Evolutionary conservation across 2,113 vertebrate genomes (phyloP).

Genomic region (Melanostigma gelatinosum): DNA sequence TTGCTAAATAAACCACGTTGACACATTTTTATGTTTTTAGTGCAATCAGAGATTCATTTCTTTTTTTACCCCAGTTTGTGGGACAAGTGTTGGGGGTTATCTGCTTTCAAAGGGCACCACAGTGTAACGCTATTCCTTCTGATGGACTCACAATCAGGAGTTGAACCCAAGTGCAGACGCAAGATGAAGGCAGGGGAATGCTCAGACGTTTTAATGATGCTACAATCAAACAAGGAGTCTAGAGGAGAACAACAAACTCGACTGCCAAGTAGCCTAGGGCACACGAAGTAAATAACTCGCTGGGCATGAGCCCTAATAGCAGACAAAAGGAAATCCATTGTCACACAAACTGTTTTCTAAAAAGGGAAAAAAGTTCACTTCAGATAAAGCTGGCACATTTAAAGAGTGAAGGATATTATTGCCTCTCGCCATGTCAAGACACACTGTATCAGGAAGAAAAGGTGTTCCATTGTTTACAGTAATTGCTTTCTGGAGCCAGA

Average conservation of each 20-base stretch:
- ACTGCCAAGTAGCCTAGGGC: constrained; percentile 24
- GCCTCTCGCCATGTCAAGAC: constrained; percentile 8
- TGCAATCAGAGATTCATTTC: not conserved
- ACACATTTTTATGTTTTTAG: not conserved
- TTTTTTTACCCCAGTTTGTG: not conserved
- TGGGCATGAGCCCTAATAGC: constrained; percentile 10
- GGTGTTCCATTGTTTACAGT: not conserved
- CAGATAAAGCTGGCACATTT: not conserved
- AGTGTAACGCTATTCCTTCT: constrained; percentile 17
- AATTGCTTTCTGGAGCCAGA: not conserved
- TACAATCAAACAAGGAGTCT: constrained; percentile 28
- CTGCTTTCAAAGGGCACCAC: constrained; percentile 3
- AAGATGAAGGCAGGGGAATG: constrained; percentile 15
- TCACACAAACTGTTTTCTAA: constrained; percentile 13
- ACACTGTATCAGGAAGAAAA: not conserved
- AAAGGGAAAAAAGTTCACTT: not conserved
- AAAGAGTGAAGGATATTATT: not conserved
- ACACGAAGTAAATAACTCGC: constrained; percentile 43
- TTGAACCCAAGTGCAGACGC: constrained; percentile 16
- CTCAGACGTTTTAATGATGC: constrained; percentile 34
- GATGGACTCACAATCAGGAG: constrained; percentile 12
- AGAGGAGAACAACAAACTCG: constrained; percentile 19
- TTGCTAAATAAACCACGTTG: not conserved
- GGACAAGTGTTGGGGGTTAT: not conserved
- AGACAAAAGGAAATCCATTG: constrained; percentile 7